Evolutionary conservation across 2,888 invertebrate genomes (phyloP).

Genomic region (Caenorhabditis sinica): DNA sequence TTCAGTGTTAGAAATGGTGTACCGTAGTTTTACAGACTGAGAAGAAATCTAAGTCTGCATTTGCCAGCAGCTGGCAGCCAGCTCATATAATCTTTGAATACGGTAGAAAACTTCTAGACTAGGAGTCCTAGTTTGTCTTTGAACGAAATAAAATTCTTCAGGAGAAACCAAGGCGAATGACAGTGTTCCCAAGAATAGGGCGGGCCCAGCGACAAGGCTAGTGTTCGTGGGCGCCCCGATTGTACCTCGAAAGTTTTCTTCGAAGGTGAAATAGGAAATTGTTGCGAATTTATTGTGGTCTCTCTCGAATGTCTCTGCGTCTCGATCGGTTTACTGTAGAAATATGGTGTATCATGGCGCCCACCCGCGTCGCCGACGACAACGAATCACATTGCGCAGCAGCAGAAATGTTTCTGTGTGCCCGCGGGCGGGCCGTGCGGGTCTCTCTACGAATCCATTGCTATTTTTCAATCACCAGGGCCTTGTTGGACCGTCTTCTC

Average conservation of each 20-base stretch:
- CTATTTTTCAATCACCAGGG: slow-evolving; percentile 50
- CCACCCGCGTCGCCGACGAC: slow-evolving; percentile 56
- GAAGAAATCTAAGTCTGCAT: no score
- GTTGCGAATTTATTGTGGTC: slow-evolving; percentile 64
- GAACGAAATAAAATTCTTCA: background rate
- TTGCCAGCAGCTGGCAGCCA: no score
- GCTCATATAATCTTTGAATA: background rate
- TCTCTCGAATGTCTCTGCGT: slow-evolving; percentile 31
- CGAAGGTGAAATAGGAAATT: slow-evolving; percentile 41
- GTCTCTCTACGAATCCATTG: slow-evolving; percentile 54
- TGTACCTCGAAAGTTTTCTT: slow-evolving; percentile 42
- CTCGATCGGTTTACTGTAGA: slow-evolving; percentile 46
- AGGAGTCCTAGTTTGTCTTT: background rate
- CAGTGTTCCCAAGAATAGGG: background rate
- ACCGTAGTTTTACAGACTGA: no score
- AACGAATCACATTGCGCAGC: slow-evolving; percentile 56
- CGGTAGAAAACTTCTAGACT: background rate
- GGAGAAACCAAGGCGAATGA: background rate
- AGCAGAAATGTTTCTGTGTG: slow-evolving; percentile 52
- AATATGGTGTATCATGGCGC: slow-evolving; percentile 52
- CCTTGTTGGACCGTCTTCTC: slow-evolving; percentile 45
- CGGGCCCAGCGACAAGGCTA: background rate
- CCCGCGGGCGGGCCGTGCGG: slow-evolving; percentile 44
- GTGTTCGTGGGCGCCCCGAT: slow-evolving; percentile 2
- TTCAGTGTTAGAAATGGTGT: background rate